phyloP scores from a whole-genome alignment of 2,888 invertebrate species.

The Netelia inedita region DNA sequence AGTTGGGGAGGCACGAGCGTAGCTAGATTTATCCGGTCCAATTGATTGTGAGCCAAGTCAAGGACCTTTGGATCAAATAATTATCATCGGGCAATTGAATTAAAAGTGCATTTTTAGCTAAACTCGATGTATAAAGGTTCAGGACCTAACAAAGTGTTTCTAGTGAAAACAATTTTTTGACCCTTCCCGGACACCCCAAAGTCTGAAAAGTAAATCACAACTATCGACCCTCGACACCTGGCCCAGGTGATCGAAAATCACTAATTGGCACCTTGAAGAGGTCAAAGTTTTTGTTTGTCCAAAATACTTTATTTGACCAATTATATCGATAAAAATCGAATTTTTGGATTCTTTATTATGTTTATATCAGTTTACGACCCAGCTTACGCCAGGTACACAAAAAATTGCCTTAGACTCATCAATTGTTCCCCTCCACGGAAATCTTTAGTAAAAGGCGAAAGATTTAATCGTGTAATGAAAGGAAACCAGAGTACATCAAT shows the following conservation, averaged over 20 bases:
- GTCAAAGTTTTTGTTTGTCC: too few relatives aligned
- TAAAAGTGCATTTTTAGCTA: not conserved
- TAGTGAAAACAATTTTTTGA: too few relatives aligned
- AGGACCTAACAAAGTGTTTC: too few relatives aligned
- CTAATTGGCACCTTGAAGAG: too few relatives aligned
- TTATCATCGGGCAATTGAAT: not conserved
- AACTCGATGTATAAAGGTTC: not conserved
- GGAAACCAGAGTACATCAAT: conserved; percentile 83
- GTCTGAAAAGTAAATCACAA: too few relatives aligned
- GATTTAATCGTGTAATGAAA: conserved; percentile 85
- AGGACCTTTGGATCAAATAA: conserved; percentile 85
- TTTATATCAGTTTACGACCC: conserved; percentile 63
- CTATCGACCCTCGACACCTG: too few relatives aligned
- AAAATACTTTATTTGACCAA: too few relatives aligned
- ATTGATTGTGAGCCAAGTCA: conserved; percentile 94
- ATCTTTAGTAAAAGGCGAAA: conserved; percentile 86
- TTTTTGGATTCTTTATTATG: conserved; percentile 33
- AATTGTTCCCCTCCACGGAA: conserved; percentile 83
- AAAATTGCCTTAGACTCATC: conserved; percentile 78
- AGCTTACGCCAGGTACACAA: conserved; percentile 70
- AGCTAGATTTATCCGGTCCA: conserved; percentile 92
- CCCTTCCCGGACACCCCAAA: too few relatives aligned
- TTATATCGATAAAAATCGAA: conserved; percentile 34
- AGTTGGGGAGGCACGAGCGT: conserved; percentile 92
- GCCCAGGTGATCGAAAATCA: too few relatives aligned